phyloP scores from a whole-genome alignment of 2,888 invertebrate genomes.

The Onthophagus sagittarius region DNA sequence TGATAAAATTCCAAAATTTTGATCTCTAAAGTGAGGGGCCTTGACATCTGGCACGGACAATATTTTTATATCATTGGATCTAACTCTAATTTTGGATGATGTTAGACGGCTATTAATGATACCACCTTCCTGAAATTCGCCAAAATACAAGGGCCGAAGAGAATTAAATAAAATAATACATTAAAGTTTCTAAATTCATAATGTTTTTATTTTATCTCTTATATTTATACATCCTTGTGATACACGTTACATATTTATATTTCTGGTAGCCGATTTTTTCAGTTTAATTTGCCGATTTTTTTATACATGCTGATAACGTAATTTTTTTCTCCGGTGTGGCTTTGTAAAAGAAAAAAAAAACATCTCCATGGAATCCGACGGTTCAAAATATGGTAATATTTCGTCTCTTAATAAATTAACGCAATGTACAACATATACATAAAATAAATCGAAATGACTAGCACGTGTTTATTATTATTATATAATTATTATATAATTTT shows the following conservation, averaged over 20 bases:
- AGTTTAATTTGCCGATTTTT: slow-evolving; percentile 2
- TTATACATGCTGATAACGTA: neutral
- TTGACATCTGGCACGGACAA: too few relatives aligned
- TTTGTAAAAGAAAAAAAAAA: neutral
- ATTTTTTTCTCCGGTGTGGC: neutral
- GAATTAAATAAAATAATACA: too few relatives aligned
- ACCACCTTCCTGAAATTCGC: too few relatives aligned
- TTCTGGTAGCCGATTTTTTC: slow-evolving; percentile 33
- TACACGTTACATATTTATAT: slow-evolving; percentile 36
- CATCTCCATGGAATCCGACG: neutral
- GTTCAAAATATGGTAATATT: neutral
- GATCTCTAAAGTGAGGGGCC: too few relatives aligned
- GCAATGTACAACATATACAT: slow-evolving; percentile 37
- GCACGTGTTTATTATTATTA: slow-evolving; percentile 44
- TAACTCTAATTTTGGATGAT: too few relatives aligned
- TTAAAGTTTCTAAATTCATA: slow-evolving; percentile 19
- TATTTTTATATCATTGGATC: too few relatives aligned
- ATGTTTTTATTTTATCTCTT: slow-evolving; percentile 24
- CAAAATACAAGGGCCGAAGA: too few relatives aligned
- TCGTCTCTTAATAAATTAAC: slow-evolving; percentile 24
- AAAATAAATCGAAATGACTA: slow-evolving; percentile 40
- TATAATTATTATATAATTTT: slow-evolving; percentile 32
- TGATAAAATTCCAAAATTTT: too few relatives aligned
- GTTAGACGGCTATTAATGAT: too few relatives aligned
- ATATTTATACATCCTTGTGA: slow-evolving; percentile 39